phyloP scores from a whole-genome alignment of 2,888 invertebrate species.

The Lamproptera curius region DNA sequence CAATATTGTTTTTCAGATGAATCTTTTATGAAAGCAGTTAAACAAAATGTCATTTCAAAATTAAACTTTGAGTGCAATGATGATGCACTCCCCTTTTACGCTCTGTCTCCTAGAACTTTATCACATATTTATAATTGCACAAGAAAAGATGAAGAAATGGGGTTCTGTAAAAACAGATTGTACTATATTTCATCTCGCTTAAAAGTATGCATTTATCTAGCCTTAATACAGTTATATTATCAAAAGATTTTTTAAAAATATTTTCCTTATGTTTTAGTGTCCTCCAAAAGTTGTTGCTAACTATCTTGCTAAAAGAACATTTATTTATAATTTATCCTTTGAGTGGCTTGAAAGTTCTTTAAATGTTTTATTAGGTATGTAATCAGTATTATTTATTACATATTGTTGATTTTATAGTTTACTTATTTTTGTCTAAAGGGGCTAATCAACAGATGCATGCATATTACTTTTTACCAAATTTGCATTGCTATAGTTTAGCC shows the following conservation, averaged over 20 bases:
- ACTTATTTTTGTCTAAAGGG: no score
- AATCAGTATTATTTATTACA: background rate
- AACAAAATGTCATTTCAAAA: slow-evolving; percentile 52
- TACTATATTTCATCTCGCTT: slow-evolving; percentile 75
- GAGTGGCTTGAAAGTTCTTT: slow-evolving; percentile 74
- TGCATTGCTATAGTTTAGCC: no score
- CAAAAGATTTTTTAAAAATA: no score
- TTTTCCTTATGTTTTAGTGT: slow-evolving; percentile 60
- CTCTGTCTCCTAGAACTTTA: slow-evolving; percentile 55
- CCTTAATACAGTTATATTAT: no score
- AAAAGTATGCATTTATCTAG: slow-evolving; percentile 40
- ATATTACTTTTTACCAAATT: no score
- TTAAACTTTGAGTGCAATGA: slow-evolving; percentile 64
- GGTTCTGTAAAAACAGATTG: slow-evolving; percentile 72
- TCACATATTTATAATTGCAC: slow-evolving; percentile 49
- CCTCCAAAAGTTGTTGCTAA: slow-evolving; percentile 62
- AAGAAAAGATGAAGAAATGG: slow-evolving; percentile 52
- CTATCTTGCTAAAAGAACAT: slow-evolving; percentile 68
- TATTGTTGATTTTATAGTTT: no score
- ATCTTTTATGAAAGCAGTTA: slow-evolving; percentile 42
- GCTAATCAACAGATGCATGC: no score
- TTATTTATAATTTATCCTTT: slow-evolving; percentile 76
- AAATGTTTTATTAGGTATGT: slow-evolving; percentile 68
- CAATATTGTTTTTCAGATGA: background rate
- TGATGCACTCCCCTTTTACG: slow-evolving; percentile 74